Base-by-base conservation (phyloP, 2,113 vertebrate species). In the Colius striatus region DNA sequence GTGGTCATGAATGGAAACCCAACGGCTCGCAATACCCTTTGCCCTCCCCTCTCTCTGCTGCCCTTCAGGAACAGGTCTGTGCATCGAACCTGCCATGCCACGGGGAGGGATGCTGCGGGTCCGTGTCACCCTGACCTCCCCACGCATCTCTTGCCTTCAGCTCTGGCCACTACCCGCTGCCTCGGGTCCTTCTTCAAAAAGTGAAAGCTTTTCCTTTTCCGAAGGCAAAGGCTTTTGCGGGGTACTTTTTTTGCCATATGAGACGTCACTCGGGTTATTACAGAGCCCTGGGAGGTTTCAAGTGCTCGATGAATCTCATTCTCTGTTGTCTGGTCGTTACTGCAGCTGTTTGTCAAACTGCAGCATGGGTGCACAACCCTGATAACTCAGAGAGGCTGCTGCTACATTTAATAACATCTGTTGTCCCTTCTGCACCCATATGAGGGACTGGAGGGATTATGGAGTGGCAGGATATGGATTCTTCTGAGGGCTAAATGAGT, bases 31-130 rank as follows among this genome's bases (percentile, higher is more conserved):
- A 16, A 11, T 14, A 18, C 32, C 74, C 68, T 54, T 21, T 29
- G 2, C 22, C 53, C 61, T 76, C 41, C 47, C 20, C 61, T 67
- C 68, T 34, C 34, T 16, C 32, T 34, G 76, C 87, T 34, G 67
- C 30, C 60, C 1, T 0, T 18, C 6, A 43, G 87, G 48, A 65
- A 36, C 9, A 5, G 55, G 30, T 11, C 34, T 27, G 15, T 34
- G 71, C 67, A 6, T 5, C 66, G 5, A 13, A 22, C 4, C 36
- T 51, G 79, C n/a, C 0, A 0, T n/a, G 3, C 21, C 2, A 2
- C 0, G 4, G 53, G 58, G 21, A 60, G 57, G 38, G 63, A 18
- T 5, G 68, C 50, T 13, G 77, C 3, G 20, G 63, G 4, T 22
- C 30, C 0, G 5, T 2, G 1, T 25, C 45, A 5, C 50, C 71